Base-by-base conservation (phyloP, 2,113 vertebrate genomes). In the Marmota monax region DNA sequence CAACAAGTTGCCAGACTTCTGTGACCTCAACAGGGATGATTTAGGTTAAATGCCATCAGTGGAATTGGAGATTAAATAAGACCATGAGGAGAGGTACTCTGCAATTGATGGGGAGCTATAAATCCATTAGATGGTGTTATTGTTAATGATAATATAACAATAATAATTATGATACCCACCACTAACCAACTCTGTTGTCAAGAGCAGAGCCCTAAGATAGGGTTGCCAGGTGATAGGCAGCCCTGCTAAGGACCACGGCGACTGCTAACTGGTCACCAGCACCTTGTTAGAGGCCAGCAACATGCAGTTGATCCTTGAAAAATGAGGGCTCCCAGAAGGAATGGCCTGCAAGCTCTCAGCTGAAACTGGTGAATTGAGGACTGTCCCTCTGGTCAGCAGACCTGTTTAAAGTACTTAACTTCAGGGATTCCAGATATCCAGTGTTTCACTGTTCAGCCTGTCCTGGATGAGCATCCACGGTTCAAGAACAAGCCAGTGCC, bases 401-500 rank as follows among this genome's bases (percentile, higher is more conserved):
- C 4, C 2, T 0, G 25, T 92, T 63, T 13, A 42, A n/a, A 94
- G 63, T n/a, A 99, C 99, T 99, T 99, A 98, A 99, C 98, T 45
- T 25, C 9, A 45, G 70, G 4, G 0, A 58, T 56, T 97, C 90
- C 98, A 99, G 99, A 99, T 92, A 99, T 99, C 96, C 99, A 99
- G 97, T 99, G 99, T 97, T 99, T 99, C 97, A 99, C 99, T 6
- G 99, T 99, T 48, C 99, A 99, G 37, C 99, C 99, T 7, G 99
- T 99, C 94, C 98, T 99, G 18, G 99, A 99, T 97, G 99, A 99
- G 74, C 99, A 99, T 63, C 99, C 99, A 2, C 99, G 98, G 76
- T 98, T 99, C 98, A 99, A 99, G 99, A 99, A 99, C 96, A 99
- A 99, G 94, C 99, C 99, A 0, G 99, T 99, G 18, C 99, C 99